phyloP scores from a whole-genome alignment of 2,113 vertebrate species.

The Stigmatopora nigra region DNA sequence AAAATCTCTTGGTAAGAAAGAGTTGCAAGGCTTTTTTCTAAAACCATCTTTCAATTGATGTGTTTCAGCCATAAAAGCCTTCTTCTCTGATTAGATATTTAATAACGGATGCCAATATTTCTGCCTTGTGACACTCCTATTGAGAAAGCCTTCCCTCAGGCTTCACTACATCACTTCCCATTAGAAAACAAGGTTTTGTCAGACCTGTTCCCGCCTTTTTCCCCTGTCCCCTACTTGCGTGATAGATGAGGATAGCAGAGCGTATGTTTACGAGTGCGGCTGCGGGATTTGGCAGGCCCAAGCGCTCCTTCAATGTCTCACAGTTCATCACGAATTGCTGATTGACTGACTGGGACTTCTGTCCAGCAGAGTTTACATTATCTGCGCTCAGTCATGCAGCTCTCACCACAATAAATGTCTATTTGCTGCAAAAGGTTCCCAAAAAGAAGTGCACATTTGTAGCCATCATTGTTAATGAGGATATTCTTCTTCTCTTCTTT shows the following conservation, averaged over 20 bases:
- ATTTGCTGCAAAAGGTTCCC: conserved; percentile 19
- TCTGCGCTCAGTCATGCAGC: conserved; percentile 8
- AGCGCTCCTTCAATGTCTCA: conserved; percentile 46
- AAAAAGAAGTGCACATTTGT: conserved; percentile 6
- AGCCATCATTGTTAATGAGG: conserved; percentile 16
- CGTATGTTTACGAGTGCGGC: conserved; percentile 51
- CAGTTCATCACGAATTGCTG: conserved; percentile 56
- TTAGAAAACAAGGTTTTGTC: conserved; percentile 32
- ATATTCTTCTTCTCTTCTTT: neutral
- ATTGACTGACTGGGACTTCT: conserved; percentile 47
- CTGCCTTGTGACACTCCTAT: neutral
- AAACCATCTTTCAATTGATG: neutral
- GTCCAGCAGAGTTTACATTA: conserved; percentile 42
- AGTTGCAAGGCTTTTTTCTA: no score
- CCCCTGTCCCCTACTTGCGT: conserved; percentile 30
- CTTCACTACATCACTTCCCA: conserved; percentile 19
- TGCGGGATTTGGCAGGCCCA: conserved; percentile 45
- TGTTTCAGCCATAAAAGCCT: neutral
- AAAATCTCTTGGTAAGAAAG: no score
- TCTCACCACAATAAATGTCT: conserved; percentile 17
- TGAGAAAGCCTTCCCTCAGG: neutral
- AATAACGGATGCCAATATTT: neutral
- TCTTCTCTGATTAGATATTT: neutral
- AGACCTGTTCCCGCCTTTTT: conserved; percentile 28
- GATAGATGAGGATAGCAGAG: conserved; percentile 59